phyloP scores from a whole-genome alignment of 2,797 vertebrate species.

The Cossypha heuglini region DNA sequence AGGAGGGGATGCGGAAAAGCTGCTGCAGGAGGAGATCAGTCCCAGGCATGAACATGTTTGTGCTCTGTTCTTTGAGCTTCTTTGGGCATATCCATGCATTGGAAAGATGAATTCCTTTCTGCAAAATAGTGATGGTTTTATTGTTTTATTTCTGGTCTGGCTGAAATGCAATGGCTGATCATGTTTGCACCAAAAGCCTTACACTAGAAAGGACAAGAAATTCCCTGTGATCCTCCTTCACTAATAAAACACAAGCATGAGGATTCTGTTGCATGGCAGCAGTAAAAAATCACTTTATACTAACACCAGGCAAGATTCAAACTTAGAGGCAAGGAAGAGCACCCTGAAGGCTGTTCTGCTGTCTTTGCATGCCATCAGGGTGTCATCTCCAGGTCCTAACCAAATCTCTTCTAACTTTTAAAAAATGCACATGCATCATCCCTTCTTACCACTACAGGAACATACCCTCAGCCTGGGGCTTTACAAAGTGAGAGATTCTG shows the following conservation, averaged over 20 bases:
- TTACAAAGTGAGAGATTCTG: not conserved
- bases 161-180: not conserved
- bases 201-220: not conserved
- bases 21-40: not conserved
- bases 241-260: not conserved
- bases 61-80: not conserved
- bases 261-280: accelerated
- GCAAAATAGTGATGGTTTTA: not conserved
- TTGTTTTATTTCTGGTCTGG: not conserved
- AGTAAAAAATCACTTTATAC: not conserved
- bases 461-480: not conserved
- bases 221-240: not conserved
- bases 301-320: not conserved
- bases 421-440: not conserved
- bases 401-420: not conserved
- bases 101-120: not conserved
- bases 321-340: not conserved
- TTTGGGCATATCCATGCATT: not conserved
- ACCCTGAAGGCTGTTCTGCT: not conserved
- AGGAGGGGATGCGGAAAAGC: not conserved
- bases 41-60: not conserved
- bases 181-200: not conserved
- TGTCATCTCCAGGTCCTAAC: not conserved
- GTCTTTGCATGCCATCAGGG: not conserved
- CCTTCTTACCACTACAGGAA: not conserved